phyloP scores from a whole-genome alignment of 92 coral and sea anemone genomes.

The Bergia sp. region DNA sequence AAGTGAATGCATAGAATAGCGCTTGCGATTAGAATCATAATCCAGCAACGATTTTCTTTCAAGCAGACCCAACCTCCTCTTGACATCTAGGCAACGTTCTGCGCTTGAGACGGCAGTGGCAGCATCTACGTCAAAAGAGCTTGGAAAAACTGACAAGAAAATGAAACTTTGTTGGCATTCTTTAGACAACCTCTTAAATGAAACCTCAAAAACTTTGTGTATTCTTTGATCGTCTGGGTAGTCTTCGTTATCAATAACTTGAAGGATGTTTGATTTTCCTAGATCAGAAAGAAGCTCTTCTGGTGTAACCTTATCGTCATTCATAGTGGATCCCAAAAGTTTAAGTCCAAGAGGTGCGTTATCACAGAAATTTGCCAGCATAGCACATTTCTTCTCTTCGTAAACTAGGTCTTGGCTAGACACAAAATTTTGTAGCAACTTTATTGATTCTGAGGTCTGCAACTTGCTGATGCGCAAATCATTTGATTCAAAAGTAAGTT shows the following conservation, averaged over 20 bases:
- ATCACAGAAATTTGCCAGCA: not conserved
- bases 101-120: conserved; percentile 4
- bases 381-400: not conserved
- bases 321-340: not conserved
- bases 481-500: not conserved
- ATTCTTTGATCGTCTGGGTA: conserved; percentile 24
- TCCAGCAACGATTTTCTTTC: conserved; percentile 10
- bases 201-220: conserved; percentile 5
- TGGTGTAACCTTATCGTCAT: conserved; percentile 1
- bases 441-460: not conserved
- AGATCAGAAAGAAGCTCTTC: conserved; percentile 12
- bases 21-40: not conserved
- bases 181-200: conserved; percentile 7
- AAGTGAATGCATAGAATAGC: conserved; percentile 15
- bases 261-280: not conserved
- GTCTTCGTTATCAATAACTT: conserved; percentile 13
- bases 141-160: conserved; percentile 8
- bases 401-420: not conserved
- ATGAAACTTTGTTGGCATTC: not conserved
- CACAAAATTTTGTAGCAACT: not conserved
- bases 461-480: not conserved
- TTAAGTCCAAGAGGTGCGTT: not conserved
- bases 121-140: conserved; percentile 27
- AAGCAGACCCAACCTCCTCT: not conserved
- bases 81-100: not conserved